Evolutionary conservation across 2,113 vertebrate genomes (phyloP).

Genomic region (Pomatostomus ruficeps): DNA sequence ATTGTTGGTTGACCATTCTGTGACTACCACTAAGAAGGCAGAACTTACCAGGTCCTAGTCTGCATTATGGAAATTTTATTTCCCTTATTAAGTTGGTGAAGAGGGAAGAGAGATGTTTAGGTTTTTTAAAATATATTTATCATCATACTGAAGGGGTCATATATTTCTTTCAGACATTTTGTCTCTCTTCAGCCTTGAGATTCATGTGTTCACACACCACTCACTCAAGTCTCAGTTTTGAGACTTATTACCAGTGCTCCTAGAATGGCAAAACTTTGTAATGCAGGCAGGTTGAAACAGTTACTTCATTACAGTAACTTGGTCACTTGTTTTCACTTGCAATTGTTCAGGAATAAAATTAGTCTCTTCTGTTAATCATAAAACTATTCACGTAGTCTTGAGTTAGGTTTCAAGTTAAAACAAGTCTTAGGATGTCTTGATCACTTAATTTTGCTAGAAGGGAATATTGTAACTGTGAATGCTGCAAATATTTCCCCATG

Average conservation of each 20-base stretch:
- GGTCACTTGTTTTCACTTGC: background rate
- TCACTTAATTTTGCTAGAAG: background rate
- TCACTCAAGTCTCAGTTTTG: background rate
- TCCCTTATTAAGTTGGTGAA: background rate
- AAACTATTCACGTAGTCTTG: background rate
- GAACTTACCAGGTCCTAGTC: background rate
- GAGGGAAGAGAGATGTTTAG: background rate
- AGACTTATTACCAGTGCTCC: background rate
- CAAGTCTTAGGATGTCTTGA: background rate
- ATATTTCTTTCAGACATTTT: background rate
- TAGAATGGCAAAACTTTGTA: background rate
- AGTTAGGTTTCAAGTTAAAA: slow-evolving; percentile 5
- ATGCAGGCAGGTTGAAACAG: background rate
- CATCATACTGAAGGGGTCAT: background rate
- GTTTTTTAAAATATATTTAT: background rate
- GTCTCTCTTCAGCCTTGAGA: background rate
- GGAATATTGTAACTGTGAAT: background rate
- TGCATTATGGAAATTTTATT: background rate
- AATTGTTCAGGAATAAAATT: background rate
- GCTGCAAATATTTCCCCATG: background rate
- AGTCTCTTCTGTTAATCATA: background rate
- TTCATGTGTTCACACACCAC: background rate
- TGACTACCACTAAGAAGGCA: background rate
- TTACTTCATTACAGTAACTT: background rate
- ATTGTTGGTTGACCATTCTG: background rate